phyloP scores from a whole-genome alignment of 2,113 vertebrate species.

The Cheirogaleus medius region DNA sequence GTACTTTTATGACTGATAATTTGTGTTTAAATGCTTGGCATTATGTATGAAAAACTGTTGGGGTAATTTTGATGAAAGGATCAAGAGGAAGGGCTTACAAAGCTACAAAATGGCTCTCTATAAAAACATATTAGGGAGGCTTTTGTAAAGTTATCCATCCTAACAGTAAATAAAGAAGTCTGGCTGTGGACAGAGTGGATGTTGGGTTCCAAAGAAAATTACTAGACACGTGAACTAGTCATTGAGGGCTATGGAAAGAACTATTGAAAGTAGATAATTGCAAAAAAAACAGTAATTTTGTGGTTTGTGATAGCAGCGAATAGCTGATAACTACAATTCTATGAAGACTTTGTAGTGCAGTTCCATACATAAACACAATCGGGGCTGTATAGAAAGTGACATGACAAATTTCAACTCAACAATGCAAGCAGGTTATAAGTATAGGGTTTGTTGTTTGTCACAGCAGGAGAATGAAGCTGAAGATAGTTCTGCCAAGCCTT shows the following conservation, averaged over 20 bases:
- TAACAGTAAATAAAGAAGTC: constrained; percentile 59
- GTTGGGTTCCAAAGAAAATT: constrained; percentile 62
- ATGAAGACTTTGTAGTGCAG: not conserved
- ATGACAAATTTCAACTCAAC: constrained; percentile 67
- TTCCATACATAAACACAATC: constrained; percentile 63
- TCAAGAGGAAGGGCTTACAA: constrained; percentile 44
- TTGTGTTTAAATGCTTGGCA: not conserved
- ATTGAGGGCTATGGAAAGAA: constrained; percentile 62
- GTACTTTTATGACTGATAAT: not conserved
- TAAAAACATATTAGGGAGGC: constrained; percentile 48
- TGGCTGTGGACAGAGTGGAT: constrained; percentile 42
- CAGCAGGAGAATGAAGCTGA: constrained; percentile 54
- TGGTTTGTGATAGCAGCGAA: constrained; percentile 59
- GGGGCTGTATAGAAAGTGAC: constrained; percentile 12
- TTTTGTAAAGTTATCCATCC: constrained; percentile 67
- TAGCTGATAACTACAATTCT: constrained; percentile 62
- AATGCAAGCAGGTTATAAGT: constrained; percentile 59
- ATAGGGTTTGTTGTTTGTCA: constrained; percentile 68
- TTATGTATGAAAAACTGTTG: not conserved
- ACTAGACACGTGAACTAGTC: constrained; percentile 54
- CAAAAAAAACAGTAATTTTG: constrained; percentile 62
- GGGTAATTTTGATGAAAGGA: constrained; percentile 28
- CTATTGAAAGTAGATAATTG: constrained; percentile 68
- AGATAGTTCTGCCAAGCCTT: constrained; percentile 68
- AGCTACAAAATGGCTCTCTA: not conserved